phyloP scores from a whole-genome alignment of 1,140 invertebrate genomes.

The Drosophila fuyamai region DNA sequence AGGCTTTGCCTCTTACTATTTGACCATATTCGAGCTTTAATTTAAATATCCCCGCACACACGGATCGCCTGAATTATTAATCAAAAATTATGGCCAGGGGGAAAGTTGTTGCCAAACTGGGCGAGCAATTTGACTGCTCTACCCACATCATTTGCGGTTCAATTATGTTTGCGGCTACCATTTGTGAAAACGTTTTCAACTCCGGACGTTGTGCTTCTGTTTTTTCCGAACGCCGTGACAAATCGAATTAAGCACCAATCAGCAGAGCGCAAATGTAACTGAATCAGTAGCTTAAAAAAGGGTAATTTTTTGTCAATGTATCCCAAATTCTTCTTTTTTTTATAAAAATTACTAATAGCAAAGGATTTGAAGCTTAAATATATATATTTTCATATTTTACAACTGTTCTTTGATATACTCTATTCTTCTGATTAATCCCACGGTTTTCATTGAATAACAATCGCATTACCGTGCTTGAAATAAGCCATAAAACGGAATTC shows the following conservation, averaged over 20 bases:
- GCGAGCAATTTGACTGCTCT: slow-evolving; percentile 8
- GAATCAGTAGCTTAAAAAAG: background rate
- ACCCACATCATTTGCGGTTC: slow-evolving; percentile 54
- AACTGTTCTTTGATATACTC: too few relatives aligned
- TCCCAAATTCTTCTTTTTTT: too few relatives aligned
- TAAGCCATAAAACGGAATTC: background rate
- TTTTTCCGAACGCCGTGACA: slow-evolving; percentile 6
- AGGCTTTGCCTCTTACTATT: background rate
- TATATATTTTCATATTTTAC: too few relatives aligned
- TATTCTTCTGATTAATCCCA: background rate
- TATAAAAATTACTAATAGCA: too few relatives aligned
- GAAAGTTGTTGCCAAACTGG: slow-evolving; percentile 2
- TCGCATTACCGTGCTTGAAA: background rate
- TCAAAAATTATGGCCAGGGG: slow-evolving; percentile 1
- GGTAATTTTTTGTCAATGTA: too few relatives aligned
- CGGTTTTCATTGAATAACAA: background rate
- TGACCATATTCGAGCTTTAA: slow-evolving; percentile 7
- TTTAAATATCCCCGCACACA: background rate
- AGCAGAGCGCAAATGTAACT: background rate
- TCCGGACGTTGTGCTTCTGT: slow-evolving; percentile 13
- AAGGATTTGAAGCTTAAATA: too few relatives aligned
- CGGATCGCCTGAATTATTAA: slow-evolving; percentile 30
- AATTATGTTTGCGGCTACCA: slow-evolving; percentile 50
- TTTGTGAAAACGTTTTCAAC: slow-evolving; percentile 27
- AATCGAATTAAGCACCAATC: slow-evolving; percentile 29